A percentile compares a stretch with the other conserved stretches of the same genome.
phyloP scores from a whole-genome alignment of 2,113 vertebrate species.

The Perccottus glenii region DNA sequence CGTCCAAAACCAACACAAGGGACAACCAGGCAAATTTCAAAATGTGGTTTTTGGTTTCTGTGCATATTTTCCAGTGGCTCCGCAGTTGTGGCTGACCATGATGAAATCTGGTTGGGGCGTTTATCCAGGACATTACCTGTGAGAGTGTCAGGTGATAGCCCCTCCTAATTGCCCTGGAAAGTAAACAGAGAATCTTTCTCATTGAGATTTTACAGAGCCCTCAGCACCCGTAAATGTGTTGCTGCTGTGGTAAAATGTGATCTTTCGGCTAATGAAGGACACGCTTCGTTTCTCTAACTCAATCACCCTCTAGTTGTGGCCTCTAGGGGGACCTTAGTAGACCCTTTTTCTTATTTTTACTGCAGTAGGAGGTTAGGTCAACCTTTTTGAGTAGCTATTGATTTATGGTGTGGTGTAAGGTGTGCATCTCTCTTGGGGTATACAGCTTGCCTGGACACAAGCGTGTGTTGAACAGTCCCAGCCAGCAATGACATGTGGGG shows the following conservation, averaged over 20 bases:
- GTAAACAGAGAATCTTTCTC: constrained; percentile 75
- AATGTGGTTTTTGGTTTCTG: constrained; percentile 77
- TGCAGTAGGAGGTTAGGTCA: constrained; percentile 64
- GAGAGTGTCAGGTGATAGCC: constrained; percentile 77
- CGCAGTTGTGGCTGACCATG: constrained; percentile 55
- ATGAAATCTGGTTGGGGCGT: constrained; percentile 71
- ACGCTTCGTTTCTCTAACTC: constrained; percentile 71
- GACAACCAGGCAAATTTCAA: constrained; percentile 77
- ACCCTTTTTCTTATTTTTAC: constrained; percentile 62
- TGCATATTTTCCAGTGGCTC: constrained; percentile 73
- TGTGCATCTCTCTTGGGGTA: constrained; percentile 64
- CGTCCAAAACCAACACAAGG: constrained; percentile 82
- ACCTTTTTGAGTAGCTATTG: constrained; percentile 66
- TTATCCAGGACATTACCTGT: constrained; percentile 72
- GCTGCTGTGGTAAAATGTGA: constrained; percentile 74
- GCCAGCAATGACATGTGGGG: too few species aligned
- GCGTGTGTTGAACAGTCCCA: constrained; percentile 70
- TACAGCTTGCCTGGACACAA: constrained; percentile 59
- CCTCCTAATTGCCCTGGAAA: constrained; percentile 76
- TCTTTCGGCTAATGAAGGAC: constrained; percentile 77
- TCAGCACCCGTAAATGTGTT: constrained; percentile 67
- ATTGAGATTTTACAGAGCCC: constrained; percentile 68
- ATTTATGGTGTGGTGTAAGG: constrained; percentile 68
- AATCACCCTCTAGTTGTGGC: constrained; percentile 56
- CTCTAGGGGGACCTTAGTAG: constrained; percentile 75